Conservation (phyloP, 1,140 invertebrate species). For the Pseudomyrmex flavicornis region DNA sequence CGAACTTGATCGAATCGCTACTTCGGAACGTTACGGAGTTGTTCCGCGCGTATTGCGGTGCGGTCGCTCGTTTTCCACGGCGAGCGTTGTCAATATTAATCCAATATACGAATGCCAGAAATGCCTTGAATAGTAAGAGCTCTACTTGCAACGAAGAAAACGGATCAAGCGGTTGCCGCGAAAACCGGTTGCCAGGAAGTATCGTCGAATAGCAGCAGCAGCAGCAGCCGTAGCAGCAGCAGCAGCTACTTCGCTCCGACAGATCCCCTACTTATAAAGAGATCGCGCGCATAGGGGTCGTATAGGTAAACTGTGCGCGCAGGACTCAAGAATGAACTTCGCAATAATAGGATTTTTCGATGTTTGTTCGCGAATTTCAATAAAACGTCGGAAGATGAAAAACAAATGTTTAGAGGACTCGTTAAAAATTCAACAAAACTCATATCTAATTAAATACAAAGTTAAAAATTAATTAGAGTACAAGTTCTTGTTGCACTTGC, state of each 20-base stretch:
- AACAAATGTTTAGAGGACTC: no score
- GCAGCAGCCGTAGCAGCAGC: constrained; percentile 45
- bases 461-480: no score
- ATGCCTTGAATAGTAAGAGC: constrained; percentile 57
- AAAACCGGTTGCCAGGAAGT: constrained; percentile 74
- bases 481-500: no score
- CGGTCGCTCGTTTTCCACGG: neutral
- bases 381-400: neutral
- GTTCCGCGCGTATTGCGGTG: neutral
- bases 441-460: no score
- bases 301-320: constrained; percentile 20
- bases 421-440: no score
- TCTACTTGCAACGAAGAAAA: constrained; percentile 70
- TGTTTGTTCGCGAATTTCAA: constrained; percentile 48
- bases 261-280: constrained; percentile 60
- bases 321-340: constrained; percentile 42
- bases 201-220: constrained; percentile 63
- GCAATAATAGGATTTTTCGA: constrained; percentile 42
- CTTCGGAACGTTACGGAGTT: neutral
- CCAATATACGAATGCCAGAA: constrained; percentile 47
- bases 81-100: constrained; percentile 45
- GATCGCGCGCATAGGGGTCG: constrained; percentile 5
- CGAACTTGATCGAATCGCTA: constrained; percentile 43
- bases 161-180: constrained; percentile 70
- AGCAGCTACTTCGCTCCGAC: constrained; percentile 62